These are phyloP conservation scores for Ctenoplectra terminalis DNA, from an alignment of 1,140 invertebrate genomes.

Conservation along the genomic window DNA sequence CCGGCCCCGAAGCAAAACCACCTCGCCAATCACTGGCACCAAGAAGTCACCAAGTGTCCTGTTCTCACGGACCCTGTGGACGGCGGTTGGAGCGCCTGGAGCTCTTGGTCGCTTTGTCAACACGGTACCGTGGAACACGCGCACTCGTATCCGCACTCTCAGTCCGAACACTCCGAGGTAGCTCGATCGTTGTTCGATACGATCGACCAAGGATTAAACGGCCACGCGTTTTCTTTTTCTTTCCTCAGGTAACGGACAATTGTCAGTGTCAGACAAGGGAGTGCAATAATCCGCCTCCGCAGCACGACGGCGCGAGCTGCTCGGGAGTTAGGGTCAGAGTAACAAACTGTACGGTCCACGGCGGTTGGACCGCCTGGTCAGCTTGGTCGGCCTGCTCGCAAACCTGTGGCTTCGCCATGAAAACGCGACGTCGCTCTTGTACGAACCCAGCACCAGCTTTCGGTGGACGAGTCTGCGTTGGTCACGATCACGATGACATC, in stretches of 20 bases:
- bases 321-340: constrained; percentile 85
- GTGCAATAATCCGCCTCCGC: constrained; percentile 93
- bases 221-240: background rate
- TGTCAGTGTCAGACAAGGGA: constrained; percentile 91
- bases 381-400: constrained; percentile 93
- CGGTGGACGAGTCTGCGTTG: constrained; percentile 93
- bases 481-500: constrained; percentile 89
- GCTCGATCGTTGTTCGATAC: no score
- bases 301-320: constrained; percentile 88
- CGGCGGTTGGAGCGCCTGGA: constrained; percentile 85
- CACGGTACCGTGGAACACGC: constrained; percentile 79
- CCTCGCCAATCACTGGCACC: constrained; percentile 87
- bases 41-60: constrained; percentile 87
- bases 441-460: constrained; percentile 91
- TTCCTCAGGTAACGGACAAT: constrained; percentile 81
- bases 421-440: constrained; percentile 90
- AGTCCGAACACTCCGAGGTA: constrained; percentile 66
- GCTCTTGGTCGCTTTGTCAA: constrained; percentile 80
- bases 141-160: constrained; percentile 52
- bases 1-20: constrained; percentile 86
- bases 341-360: constrained; percentile 91
- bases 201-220: no score
- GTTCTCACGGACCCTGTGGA: constrained; percentile 85
- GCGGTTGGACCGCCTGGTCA: constrained; percentile 94
- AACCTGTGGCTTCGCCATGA: constrained; percentile 90